These are phyloP conservation scores for Rambutsinella grinnellia DNA, from an alignment of 2,888 invertebrate genomes.

Conservation along the genomic window DNA sequence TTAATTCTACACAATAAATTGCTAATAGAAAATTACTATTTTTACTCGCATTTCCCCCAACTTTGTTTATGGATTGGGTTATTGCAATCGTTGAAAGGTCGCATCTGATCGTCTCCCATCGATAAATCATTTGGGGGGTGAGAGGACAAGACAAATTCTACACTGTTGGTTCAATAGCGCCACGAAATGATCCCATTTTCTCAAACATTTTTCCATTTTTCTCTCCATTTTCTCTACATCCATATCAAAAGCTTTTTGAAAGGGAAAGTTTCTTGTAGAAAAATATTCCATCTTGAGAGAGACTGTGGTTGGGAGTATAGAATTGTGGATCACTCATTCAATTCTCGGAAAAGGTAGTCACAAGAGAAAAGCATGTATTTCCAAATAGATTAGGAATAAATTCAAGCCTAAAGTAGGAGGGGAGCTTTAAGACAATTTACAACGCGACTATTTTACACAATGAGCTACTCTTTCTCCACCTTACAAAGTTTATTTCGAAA, in stretches of 20 bases:
- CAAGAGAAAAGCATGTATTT: not conserved
- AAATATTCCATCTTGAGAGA: not conserved
- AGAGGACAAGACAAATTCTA: conserved; percentile 24
- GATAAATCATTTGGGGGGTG: conserved; percentile 64
- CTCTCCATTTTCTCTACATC: not conserved
- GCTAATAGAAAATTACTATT: not conserved
- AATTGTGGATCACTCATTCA: conserved; percentile 38
- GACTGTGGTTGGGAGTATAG: not conserved
- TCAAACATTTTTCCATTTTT: not conserved
- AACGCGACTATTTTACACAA: not conserved
- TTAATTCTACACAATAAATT: not conserved
- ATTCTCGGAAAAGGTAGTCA: conserved; percentile 11
- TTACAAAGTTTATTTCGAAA: not conserved
- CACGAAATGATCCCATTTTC: not conserved
- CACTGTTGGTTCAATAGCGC: not conserved
- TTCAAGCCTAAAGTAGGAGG: not conserved
- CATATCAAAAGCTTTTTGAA: not conserved
- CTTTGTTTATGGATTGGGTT: not conserved
- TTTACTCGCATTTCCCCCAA: not conserved
- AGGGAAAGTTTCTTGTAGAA: conserved; percentile 2
- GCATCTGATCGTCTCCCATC: conserved; percentile 63
- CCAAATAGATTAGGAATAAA: not conserved
- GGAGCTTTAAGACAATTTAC: not conserved
- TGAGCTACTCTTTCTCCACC: not conserved
- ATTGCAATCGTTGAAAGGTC: conserved; percentile 53